phyloP scores from a whole-genome alignment of 2,797 vertebrate genomes.

The Cheirogaleus major region DNA sequence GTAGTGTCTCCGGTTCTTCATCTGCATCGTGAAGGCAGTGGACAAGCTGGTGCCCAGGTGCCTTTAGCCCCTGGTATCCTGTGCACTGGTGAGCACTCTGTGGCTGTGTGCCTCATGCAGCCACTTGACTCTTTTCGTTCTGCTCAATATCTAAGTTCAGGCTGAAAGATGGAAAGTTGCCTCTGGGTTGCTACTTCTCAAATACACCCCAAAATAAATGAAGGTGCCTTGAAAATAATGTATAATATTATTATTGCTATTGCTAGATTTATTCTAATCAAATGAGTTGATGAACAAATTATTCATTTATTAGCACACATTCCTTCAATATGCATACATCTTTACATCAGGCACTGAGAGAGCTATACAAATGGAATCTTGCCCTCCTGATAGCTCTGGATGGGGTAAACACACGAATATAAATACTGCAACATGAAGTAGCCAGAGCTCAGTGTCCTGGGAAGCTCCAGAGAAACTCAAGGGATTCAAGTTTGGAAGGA shows the following conservation, averaged over 20 bases:
- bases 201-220: background rate
- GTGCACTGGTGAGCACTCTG: background rate
- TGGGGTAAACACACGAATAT: background rate
- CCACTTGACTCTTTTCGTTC: background rate
- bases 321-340: background rate
- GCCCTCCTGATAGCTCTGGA: background rate
- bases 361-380: background rate
- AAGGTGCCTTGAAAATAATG: conserved; percentile 22
- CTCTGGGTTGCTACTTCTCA: background rate
- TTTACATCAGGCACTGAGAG: background rate
- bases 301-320: background rate
- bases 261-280: background rate
- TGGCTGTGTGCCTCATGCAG: too few relatives aligned
- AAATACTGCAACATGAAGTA: background rate
- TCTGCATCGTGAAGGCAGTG: background rate
- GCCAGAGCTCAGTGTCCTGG: background rate
- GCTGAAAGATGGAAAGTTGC: background rate
- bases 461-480: background rate
- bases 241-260: background rate
- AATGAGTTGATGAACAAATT: background rate
- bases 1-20: background rate
- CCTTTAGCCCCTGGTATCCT: background rate
- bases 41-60: background rate
- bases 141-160: background rate
- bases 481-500: background rate